Base-by-base conservation (phyloP, 92 coral and sea anemone genomes). In the Porites rus region DNA sequence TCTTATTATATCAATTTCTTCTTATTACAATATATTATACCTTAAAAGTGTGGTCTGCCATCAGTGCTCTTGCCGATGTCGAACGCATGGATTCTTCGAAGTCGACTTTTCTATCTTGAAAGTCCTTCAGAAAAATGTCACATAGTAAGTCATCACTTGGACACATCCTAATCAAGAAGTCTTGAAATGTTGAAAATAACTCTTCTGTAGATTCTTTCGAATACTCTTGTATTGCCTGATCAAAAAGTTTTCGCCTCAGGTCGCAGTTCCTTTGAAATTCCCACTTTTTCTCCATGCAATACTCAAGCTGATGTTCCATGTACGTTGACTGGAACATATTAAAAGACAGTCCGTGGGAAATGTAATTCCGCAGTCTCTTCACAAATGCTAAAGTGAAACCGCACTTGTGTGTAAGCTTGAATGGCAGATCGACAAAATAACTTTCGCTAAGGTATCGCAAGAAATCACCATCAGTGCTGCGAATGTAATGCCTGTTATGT, bases 31-130 rank as follows among this genome's bases (percentile, higher is more conserved):
- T 65, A 65, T 65, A 65, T 66, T 20, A 66, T 85, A 90, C 93
- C 90, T 90, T 90, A 73, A 90, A 90, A 13, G 93, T 90, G 71
- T 90, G 93, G 65, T 90, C 93, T 74, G 90, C 93, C 90, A 90
- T 86, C 63, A 90, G 82, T 10, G 87, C 81, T 71, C 69, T 85
- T n/a, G 87, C 93, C 77, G 90, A 50, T 77, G 74, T 77, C 50
- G 59, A 52, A 51, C 84, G 84, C 90, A 86, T 86, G 46, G 91
- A 53, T 72, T 82, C 75, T 56, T 88, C 91, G 76, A 73, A 88
- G 17, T 61, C 14, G 17, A 17, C 67, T 81, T 75, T 88, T 46
- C 66, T 52, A 50, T 76, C 82, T 74, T 65, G 75, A 66, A 88
- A 88, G 76, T 88, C 81, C 76, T 82, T 81, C 12, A 83, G 38